phyloP scores from a whole-genome alignment of 2,113 vertebrate genomes.

The Forbesichthys agassizii region DNA sequence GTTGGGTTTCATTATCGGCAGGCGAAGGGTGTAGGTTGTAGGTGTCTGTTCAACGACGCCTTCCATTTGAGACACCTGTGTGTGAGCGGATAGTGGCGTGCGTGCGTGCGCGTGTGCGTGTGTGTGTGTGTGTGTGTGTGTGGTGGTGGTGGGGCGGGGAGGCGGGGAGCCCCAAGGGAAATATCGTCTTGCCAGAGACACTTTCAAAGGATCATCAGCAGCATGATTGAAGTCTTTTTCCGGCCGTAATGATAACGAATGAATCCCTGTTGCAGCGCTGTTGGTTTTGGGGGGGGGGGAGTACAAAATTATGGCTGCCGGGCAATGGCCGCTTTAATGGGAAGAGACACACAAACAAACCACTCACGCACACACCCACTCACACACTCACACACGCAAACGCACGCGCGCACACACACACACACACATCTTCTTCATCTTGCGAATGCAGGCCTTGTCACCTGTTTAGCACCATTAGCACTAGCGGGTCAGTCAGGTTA shows the following conservation, averaged over 20 bases:
- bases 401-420: slow-evolving; percentile 7
- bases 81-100: not conserved
- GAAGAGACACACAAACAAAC: slow-evolving; percentile 54
- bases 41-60: slow-evolving; percentile 2
- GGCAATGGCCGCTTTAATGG: slow-evolving; percentile 54
- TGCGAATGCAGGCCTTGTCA: too few relatives aligned
- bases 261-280: slow-evolving; percentile 25
- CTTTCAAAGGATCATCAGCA: slow-evolving; percentile 23
- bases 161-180: slow-evolving; percentile 19
- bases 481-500: too few relatives aligned
- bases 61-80: slow-evolving; percentile 23
- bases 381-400: not conserved
- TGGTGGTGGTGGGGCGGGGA: slow-evolving; percentile 1
- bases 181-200: slow-evolving; percentile 29
- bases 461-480: too few relatives aligned
- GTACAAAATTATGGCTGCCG: slow-evolving; percentile 58
- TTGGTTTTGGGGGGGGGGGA: slow-evolving; percentile 41
- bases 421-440: slow-evolving; percentile 1
- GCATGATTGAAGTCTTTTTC: slow-evolving; percentile 77
- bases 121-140: slow-evolving; percentile 8
- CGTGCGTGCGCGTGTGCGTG: slow-evolving; percentile 21
- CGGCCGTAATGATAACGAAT: slow-evolving; percentile 66
- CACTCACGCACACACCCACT: slow-evolving; percentile 39
- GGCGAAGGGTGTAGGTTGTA: slow-evolving; percentile 58
- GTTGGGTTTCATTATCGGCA: slow-evolving; percentile 68